These are phyloP conservation scores for Equus przewalskii DNA, from an alignment of 2,113 vertebrate species.

Conservation along the genomic window DNA sequence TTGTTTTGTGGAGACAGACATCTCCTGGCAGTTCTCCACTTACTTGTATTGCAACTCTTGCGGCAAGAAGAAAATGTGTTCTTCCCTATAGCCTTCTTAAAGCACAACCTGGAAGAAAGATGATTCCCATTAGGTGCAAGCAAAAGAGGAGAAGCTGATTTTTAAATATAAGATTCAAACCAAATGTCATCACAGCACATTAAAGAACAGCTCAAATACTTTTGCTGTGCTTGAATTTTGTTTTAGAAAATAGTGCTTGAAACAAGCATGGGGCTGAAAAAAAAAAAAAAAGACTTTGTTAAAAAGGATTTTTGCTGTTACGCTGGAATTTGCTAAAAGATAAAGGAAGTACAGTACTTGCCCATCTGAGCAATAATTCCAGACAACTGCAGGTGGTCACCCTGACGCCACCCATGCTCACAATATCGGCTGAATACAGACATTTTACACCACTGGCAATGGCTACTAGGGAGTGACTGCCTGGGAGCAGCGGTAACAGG, in stretches of 20 bases:
- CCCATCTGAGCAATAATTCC: conserved; percentile 8
- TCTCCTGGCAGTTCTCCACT: conserved; percentile 68
- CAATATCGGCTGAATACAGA: neutral
- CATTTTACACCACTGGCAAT: neutral
- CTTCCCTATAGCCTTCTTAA: conserved; percentile 43
- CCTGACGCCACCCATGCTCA: neutral
- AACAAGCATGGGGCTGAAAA: neutral
- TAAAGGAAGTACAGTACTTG: conserved; percentile 10
- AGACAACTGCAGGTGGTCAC: neutral
- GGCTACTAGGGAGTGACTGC: neutral
- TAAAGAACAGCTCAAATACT: conserved; percentile 63
- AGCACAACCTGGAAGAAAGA: conserved; percentile 76
- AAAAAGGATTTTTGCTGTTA: conserved; percentile 9
- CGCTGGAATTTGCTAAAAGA: conserved; percentile 42
- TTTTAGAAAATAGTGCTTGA: conserved; percentile 69
- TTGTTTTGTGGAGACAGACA: conserved; percentile 76
- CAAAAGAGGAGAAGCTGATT: conserved; percentile 20
- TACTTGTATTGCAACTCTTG: conserved; percentile 73
- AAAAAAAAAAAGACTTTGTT: neutral
- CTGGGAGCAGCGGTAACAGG: neutral
- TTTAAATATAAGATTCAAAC: conserved; percentile 73
- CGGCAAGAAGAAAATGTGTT: conserved; percentile 68
- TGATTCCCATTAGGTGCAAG: conserved; percentile 55
- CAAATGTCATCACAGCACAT: conserved; percentile 58
- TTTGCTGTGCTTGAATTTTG: conserved; percentile 51